A percentile compares a stretch with the other conserved stretches of the same genome.
These are phyloP conservation scores for Ailurus styani DNA, from an alignment of 2,113 vertebrate species.

Conservation along the genomic window DNA sequence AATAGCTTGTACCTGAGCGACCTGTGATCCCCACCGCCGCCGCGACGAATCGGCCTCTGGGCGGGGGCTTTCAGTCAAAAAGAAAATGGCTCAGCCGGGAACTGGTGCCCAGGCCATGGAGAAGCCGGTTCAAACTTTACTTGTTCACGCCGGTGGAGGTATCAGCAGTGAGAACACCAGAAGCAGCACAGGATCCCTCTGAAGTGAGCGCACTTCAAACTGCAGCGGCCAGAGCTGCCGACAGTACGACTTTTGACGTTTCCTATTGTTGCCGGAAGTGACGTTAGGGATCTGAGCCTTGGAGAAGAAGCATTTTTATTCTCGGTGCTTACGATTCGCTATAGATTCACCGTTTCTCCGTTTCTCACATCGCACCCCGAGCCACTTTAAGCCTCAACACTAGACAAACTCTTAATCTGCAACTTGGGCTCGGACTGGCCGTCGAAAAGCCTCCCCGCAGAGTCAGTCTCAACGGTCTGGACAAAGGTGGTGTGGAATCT, in stretches of 20 bases:
- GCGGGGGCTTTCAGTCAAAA: constrained; percentile 44
- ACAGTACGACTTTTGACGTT: constrained; percentile 66
- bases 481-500: constrained; percentile 41
- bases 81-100: constrained; percentile 65
- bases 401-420: rapidly evolving
- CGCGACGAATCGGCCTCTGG: constrained; percentile 72
- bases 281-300: background rate
- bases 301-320: background rate
- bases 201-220: background rate
- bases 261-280: constrained; percentile 81
- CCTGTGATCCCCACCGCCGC: constrained; percentile 74
- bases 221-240: background rate
- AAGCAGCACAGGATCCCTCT: background rate
- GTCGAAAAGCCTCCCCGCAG: rapidly evolving
- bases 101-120: constrained; percentile 62
- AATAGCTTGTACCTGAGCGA: constrained; percentile 60
- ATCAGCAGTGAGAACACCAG: background rate
- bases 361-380: background rate
- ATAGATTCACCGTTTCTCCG: background rate
- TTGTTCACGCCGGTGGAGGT: background rate
- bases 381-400: background rate
- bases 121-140: background rate
- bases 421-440: rapidly evolving
- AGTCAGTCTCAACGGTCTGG: rapidly evolving
- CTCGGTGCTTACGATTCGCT: background rate